Base-by-base conservation (phyloP, 1,140 invertebrate genomes). In the Pollicipes pollicipes region DNA sequence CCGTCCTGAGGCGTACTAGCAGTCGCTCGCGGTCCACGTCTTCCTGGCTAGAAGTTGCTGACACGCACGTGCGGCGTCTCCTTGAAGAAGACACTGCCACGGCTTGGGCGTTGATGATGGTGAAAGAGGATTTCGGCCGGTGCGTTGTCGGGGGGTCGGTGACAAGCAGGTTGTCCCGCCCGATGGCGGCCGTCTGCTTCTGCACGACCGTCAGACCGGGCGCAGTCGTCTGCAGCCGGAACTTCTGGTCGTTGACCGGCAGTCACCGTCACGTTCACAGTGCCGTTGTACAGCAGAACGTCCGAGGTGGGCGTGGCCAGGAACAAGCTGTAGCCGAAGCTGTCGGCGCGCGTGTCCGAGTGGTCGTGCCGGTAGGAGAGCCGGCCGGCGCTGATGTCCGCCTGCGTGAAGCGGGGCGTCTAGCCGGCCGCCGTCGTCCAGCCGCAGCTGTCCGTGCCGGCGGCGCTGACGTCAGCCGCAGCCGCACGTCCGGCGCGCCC, bases 211-310 rank as follows among this genome's bases (percentile, higher is more conserved):
- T 84, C 77, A 92, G 86, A 76, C 85, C 85, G 0, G 90, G 89
- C 0, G 84, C 82, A 69, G 86, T 85, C 13, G 92, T 95, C 6
- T 90, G 77, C 30, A 96, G 80, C 75, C 84, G 83, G 77, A 97
- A 96, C 1, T 87, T 87, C 78, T 95, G 86, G 80, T 98, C 94
- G 78, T 98, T 97, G 0, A 96, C 86, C 0, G 93, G 91, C 70
- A 83, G n/a, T 83, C n/a, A 97, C 85, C 21, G 82, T 83, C 1
- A 97, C 86, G 3, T 86, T 85, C 30, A 96, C 84, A 4, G 87
- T 90, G 31, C 89, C 82, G 76, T 92, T 92, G 76, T 90, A 90
- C 0, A 93, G 79, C 8, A 88, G 82, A 3, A 91, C 86, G 74
- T 89, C 86, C 16, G 75, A 71, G 66, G 71, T 75, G 37, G 76